These are phyloP conservation scores for Abrostola tripartita DNA, from an alignment of 2,888 invertebrate species.

Conservation along the genomic window DNA sequence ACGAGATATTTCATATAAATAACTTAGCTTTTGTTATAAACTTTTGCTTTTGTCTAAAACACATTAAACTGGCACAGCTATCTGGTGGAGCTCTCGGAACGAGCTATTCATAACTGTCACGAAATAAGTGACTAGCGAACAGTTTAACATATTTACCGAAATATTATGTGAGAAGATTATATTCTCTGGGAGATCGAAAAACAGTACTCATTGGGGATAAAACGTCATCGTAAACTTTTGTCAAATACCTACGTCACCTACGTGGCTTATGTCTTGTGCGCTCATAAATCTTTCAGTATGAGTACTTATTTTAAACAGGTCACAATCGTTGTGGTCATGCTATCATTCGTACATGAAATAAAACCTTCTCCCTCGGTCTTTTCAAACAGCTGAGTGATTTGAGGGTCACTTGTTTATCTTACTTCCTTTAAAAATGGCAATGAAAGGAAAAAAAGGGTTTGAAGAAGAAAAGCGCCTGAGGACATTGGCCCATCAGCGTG, in stretches of 20 bases:
- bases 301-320: neutral
- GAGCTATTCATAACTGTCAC: constrained; percentile 24
- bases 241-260: too few species aligned
- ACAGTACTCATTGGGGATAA: neutral
- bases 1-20: neutral
- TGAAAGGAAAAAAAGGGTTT: too few species aligned
- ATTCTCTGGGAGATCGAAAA: neutral
- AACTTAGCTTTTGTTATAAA: constrained; percentile 5
- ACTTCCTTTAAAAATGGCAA: too few species aligned
- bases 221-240: neutral
- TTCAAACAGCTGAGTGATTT: too few species aligned
- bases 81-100: constrained; percentile 9
- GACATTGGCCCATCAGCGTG: too few species aligned
- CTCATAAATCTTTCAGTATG: neutral
- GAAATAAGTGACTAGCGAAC: constrained; percentile 8
- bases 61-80: constrained; percentile 2
- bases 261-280: neutral
- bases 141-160: neutral
- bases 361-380: too few species aligned
- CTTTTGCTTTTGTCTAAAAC: constrained; percentile 2
- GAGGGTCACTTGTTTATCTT: too few species aligned
- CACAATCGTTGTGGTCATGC: too few species aligned
- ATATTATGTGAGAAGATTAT: constrained; percentile 7
- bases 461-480: too few species aligned
- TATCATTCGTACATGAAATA: too few species aligned